These are phyloP conservation scores for Athene noctua DNA, from an alignment of 2,113 vertebrate species.

Conservation along the genomic window DNA sequence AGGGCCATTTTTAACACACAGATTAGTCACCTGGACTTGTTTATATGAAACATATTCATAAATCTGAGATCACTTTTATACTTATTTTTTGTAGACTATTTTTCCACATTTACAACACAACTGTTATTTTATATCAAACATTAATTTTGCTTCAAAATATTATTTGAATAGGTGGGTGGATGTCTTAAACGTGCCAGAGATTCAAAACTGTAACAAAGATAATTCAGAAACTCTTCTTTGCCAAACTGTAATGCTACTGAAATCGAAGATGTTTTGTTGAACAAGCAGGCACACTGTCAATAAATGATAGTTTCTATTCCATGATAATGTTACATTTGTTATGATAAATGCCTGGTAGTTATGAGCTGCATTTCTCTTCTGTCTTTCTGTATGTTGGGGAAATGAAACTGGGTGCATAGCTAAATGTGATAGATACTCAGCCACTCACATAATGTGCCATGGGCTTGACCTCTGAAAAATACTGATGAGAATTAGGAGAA, in stretches of 20 bases:
- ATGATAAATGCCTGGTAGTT: background rate
- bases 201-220: background rate
- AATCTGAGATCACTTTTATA: slow-evolving; percentile 78
- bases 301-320: slow-evolving; percentile 12
- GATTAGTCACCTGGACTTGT: slow-evolving; percentile 68
- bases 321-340: background rate
- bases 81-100: slow-evolving; percentile 81
- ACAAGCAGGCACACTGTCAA: slow-evolving; percentile 2
- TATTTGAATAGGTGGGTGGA: slow-evolving; percentile 57
- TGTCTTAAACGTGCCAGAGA: slow-evolving; percentile 40
- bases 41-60: slow-evolving; percentile 74
- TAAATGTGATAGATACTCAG: background rate
- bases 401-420: background rate
- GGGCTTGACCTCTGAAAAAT: background rate
- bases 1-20: slow-evolving; percentile 66
- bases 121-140: slow-evolving; percentile 75
- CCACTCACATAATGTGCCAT: background rate
- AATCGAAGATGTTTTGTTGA: background rate
- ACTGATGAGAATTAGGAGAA: background rate
- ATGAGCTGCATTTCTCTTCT: background rate
- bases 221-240: slow-evolving; percentile 29
- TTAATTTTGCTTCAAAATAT: slow-evolving; percentile 71
- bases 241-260: slow-evolving; percentile 2
- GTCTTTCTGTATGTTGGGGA: background rate
- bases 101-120: slow-evolving; percentile 76